Conservation (phyloP, 2,797 vertebrate species). For the Hylomyscus alleni region DNA sequence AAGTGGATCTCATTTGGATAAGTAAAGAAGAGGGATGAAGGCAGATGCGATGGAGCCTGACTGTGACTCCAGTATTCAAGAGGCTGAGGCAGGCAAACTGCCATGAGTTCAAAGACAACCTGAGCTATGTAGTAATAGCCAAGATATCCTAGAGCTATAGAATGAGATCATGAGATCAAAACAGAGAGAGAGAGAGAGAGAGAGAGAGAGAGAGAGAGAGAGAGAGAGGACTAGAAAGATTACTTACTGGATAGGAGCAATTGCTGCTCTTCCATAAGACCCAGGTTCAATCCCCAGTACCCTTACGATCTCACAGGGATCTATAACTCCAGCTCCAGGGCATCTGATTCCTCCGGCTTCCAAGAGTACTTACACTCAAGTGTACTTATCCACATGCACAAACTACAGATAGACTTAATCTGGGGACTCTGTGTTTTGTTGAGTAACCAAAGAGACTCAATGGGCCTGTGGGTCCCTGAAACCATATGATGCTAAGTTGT, state of each 20-base stretch:
- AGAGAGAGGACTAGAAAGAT: background rate
- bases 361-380: background rate
- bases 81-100: background rate
- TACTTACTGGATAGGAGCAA: background rate
- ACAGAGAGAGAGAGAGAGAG: background rate
- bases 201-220: too few relatives aligned
- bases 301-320: background rate
- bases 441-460: background rate
- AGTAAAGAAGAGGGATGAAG: background rate
- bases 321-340: background rate
- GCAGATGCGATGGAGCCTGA: background rate
- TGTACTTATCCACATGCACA: background rate
- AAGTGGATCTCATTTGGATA: background rate
- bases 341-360: background rate
- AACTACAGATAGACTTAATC: slow-evolving; percentile 4
- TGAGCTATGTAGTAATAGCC: background rate
- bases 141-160: background rate
- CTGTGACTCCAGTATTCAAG: background rate
- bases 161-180: background rate
- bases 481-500: background rate
- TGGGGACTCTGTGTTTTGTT: background rate
- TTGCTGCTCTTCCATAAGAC: background rate
- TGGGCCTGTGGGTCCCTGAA: background rate
- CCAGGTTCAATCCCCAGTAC: background rate
- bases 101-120: background rate